These are phyloP conservation scores for Piprites chloris DNA, from an alignment of 2,113 vertebrate species.

Conservation along the genomic window DNA sequence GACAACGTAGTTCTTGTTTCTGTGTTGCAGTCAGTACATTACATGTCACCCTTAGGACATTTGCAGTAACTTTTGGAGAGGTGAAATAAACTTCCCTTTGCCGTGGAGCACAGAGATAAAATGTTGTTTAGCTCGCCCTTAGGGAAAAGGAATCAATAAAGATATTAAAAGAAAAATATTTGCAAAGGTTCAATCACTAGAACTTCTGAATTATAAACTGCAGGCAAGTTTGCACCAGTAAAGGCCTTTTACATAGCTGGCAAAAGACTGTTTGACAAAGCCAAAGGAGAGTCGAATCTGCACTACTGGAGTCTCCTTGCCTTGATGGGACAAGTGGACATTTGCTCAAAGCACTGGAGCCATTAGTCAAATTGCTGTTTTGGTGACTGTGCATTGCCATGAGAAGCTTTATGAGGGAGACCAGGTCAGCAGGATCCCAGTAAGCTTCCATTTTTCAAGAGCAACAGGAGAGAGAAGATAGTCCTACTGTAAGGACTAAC, in stretches of 20 bases:
- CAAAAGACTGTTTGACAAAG: background rate
- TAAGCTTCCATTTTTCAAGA: background rate
- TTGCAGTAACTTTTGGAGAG: background rate
- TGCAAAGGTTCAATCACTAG: background rate
- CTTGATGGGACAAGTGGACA: fast-evolving
- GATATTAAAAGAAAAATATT: background rate
- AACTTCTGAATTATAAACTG: background rate
- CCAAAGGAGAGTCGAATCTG: fast-evolving
- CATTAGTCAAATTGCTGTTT: background rate
- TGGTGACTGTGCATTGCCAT: background rate
- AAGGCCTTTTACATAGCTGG: background rate
- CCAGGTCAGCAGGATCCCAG: background rate
- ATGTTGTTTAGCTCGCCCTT: background rate
- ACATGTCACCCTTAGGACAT: background rate
- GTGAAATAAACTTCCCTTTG: background rate
- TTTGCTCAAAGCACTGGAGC: background rate
- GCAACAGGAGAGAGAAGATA: fast-evolving
- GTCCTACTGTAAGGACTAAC: background rate
- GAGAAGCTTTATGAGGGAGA: background rate
- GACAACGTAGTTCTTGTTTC: background rate
- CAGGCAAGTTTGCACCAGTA: background rate
- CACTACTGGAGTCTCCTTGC: background rate
- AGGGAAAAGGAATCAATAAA: background rate
- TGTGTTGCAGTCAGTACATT: background rate
- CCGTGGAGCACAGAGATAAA: background rate